Conservation (phyloP, 2,797 vertebrate genomes). For the Amphiprion clarkii region DNA sequence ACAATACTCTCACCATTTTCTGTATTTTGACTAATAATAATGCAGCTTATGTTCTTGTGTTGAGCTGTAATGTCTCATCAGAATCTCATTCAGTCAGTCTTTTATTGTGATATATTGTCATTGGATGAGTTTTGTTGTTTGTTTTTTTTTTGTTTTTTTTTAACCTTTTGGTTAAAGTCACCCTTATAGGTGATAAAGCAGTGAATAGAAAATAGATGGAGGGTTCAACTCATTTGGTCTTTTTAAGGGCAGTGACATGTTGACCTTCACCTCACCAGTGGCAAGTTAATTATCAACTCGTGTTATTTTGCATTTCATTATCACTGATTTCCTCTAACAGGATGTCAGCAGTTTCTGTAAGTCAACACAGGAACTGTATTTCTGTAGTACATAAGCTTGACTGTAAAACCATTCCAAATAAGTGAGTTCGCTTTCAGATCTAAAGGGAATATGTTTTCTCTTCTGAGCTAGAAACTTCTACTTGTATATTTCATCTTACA, state of each 20-base stretch:
- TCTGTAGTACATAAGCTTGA: background rate
- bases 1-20: constrained; percentile 19
- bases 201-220: too few species aligned
- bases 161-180: too few species aligned
- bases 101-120: background rate
- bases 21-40: background rate
- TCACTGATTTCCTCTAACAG: background rate
- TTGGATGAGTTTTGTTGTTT: too few species aligned
- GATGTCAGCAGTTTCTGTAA: background rate
- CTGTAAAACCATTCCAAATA: background rate
- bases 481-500: constrained; percentile 44
- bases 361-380: background rate
- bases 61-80: background rate
- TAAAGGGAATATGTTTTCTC: constrained; percentile 8
- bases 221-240: background rate
- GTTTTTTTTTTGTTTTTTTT: too few species aligned
- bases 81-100: background rate
- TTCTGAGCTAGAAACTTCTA: constrained; percentile 15
- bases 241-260: constrained; percentile 1
- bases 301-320: constrained; percentile 28
- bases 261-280: constrained; percentile 47
- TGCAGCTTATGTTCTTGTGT: background rate
- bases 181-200: too few species aligned
- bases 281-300: constrained; percentile 57
- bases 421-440: constrained; percentile 4